Evolutionary conservation across 1,140 invertebrate genomes (phyloP).

Genomic region (Bacillus rossius): DNA sequence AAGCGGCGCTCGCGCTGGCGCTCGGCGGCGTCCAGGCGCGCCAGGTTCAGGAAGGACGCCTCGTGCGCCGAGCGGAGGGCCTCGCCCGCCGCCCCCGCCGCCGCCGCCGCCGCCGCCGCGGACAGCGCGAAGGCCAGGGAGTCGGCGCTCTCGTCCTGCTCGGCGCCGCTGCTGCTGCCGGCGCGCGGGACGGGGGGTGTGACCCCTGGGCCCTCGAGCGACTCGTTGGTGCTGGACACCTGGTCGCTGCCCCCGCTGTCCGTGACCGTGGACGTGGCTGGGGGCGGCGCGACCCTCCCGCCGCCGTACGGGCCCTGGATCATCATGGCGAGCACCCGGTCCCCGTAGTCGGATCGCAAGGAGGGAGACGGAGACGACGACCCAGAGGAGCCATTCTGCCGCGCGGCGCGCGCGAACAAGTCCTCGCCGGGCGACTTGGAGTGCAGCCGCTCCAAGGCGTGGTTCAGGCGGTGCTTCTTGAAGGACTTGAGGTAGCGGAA

Average conservation of each 20-base stretch:
- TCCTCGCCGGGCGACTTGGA: constrained; percentile 19
- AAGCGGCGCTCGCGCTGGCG: constrained; percentile 59
- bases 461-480: constrained; percentile 82
- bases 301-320: constrained; percentile 43
- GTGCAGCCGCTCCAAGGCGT: constrained; percentile 73
- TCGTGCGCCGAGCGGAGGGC: constrained; percentile 45
- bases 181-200: constrained; percentile 22
- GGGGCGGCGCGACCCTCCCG: background rate
- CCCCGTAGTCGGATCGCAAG: background rate
- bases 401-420: background rate
- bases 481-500: constrained; percentile 84
- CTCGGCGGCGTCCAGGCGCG: constrained; percentile 55
- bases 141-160: constrained; percentile 65
- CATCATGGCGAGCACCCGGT: background rate
- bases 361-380: background rate
- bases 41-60: constrained; percentile 55
- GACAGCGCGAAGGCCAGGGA: constrained; percentile 44
- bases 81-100: constrained; percentile 21
- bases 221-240: constrained; percentile 67
- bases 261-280: constrained; percentile 33
- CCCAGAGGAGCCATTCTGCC: constrained; percentile 1
- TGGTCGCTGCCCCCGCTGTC: constrained; percentile 53
- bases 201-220: constrained; percentile 36
- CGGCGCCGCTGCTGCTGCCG: constrained; percentile 21
- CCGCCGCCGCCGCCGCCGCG: constrained; percentile 33